phyloP scores from a whole-genome alignment of 2,888 invertebrate genomes.

The Zygothrica quintamaculata region DNA sequence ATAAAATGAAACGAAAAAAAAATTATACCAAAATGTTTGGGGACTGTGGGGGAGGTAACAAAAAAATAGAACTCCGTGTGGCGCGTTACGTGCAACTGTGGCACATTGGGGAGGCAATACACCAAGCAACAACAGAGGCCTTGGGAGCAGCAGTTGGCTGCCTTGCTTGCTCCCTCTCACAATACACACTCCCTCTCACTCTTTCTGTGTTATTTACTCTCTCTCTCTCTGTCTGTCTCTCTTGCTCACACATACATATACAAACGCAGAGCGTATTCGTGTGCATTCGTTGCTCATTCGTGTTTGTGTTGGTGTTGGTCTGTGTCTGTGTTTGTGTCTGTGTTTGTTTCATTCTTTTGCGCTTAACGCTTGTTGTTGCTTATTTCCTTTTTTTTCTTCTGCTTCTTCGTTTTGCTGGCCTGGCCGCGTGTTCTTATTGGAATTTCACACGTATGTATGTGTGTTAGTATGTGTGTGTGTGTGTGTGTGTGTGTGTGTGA shows the following conservation, averaged over 20 bases:
- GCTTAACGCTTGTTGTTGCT: conserved; percentile 15
- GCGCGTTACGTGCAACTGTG: conserved; percentile 8
- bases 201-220: too few species aligned
- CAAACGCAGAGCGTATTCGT: conserved; percentile 21
- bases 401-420: conserved; percentile 10
- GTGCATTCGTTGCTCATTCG: conserved; percentile 41
- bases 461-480: conserved; percentile 14
- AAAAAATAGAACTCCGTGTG: conserved; percentile 9
- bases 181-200: too few species aligned
- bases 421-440: conserved; percentile 65
- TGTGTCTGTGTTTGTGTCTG: too few species aligned
- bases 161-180: conserved; percentile 7
- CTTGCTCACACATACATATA: conserved; percentile 6
- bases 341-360: conserved; percentile 32
- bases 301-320: too few species aligned
- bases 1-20: conserved; percentile 5
- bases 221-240: conserved; percentile 10
- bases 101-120: conserved; percentile 11
- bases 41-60: too few species aligned
- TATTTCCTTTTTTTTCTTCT: conserved; percentile 19
- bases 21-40: too few species aligned
- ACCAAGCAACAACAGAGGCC: conserved; percentile 12
- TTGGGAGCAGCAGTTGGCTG: conserved; percentile 33
- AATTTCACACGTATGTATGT: conserved; percentile 45
- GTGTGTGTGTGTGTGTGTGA: too few species aligned